Percentiles rank a stretch among this genome's conserved stretches.
phyloP scores from a whole-genome alignment of 2,888 invertebrate species.

The Agriotes lineatus region DNA sequence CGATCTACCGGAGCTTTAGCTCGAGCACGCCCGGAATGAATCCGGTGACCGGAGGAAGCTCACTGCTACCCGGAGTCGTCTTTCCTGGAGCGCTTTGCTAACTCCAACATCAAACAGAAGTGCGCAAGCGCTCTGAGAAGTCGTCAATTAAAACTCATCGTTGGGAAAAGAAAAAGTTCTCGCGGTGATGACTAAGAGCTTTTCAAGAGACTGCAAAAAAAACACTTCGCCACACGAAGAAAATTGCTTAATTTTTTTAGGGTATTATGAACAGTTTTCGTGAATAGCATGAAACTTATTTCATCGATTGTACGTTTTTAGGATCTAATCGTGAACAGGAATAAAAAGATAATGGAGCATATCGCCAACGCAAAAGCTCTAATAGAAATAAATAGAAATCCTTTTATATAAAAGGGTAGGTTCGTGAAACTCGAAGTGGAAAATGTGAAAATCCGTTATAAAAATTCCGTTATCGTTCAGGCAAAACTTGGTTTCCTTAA shows the following conservation, averaged over 20 bases:
- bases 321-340: too few relatives aligned
- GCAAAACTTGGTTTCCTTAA: too few relatives aligned
- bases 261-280: not conserved
- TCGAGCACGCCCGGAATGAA: constrained; percentile 49
- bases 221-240: not conserved
- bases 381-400: too few relatives aligned
- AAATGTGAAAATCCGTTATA: too few relatives aligned
- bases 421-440: too few relatives aligned
- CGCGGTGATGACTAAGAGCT: constrained; percentile 26
- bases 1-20: constrained; percentile 54
- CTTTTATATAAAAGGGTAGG: too few relatives aligned
- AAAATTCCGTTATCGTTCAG: too few relatives aligned
- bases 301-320: too few relatives aligned
- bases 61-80: constrained; percentile 61
- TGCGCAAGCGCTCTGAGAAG: constrained; percentile 41
- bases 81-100: constrained; percentile 56
- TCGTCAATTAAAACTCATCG: constrained; percentile 32
- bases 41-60: constrained; percentile 62
- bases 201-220: not conserved
- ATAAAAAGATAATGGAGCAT: too few relatives aligned
- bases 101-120: constrained; percentile 40
- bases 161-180: constrained; percentile 4
- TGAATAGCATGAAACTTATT: not conserved
- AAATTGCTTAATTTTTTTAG: not conserved
- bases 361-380: too few relatives aligned